Evolutionary conservation across 1,140 invertebrate species (phyloP), one percentile per base, ranked within the genome.

Genomic region (Aphaenogaster rudis): DNA sequence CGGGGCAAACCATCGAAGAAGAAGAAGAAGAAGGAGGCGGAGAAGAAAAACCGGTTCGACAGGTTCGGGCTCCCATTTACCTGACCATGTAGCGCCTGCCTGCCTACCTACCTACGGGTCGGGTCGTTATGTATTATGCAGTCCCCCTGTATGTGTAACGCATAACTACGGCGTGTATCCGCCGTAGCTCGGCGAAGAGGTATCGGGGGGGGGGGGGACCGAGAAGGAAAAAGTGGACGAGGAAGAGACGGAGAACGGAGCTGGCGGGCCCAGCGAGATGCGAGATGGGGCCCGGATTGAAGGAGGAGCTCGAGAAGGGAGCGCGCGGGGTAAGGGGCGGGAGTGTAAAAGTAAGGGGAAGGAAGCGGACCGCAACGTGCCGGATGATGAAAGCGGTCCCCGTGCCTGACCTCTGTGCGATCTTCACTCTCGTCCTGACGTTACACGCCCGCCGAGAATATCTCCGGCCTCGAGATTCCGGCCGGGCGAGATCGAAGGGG

Each of bases 31-130:
- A 64, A 82, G 33, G 36, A 71, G 86, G 48, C 50, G 52, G 74
- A 81, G 80, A 71, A 88, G 89, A 74, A 88, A 93, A 95, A 95
- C 95, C 94, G 94, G 95, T 95, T 93, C 87, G 93, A 93, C 94
- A 94, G 93, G 94, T 95, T 94, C 88, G 87, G 77, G 91, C 91
- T 94, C 88, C 93, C 90, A 95, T 94, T 94, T 94, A 94, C 91
- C 88, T 89, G 92, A 90, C 91, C 92, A 92, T 92, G 90, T 92
- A 94, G 91, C 91, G 91, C 91, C 92, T 90, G 86, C 80, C 57
- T 63, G 57, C 77, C 42, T 89, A 7, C 59, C 92, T 91, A 84
- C 92, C 91, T 91, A 91, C 91, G 36, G 42, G 17, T 92, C 92
- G 88, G 50, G 85, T 90, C 88, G 88, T 94, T 94, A 94, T 94